Evolutionary conservation across 2,797 vertebrate species (phyloP), one percentile per base, ranked within the genome.

Genomic region (Gambusia yucatana): DNA sequence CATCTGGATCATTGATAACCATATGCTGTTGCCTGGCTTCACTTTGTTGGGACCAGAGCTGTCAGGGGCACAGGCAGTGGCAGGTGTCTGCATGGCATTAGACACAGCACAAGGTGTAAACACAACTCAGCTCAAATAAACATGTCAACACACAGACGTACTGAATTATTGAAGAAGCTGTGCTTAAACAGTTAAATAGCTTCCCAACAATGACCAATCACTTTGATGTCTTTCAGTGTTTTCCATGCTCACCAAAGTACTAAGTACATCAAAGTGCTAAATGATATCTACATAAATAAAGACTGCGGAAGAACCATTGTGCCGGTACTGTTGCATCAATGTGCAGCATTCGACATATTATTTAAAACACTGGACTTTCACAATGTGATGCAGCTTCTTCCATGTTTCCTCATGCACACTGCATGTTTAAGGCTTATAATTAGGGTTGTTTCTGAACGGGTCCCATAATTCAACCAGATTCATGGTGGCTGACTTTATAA

Each of bases 1-100:
- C 95, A 96, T 96, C 96, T 97, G 96, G 97, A 97, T 98, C 96
- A 97, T 95, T 96, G 95, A 96, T 96, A 97, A 95, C 95, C 96
- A 96, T 96, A 94, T 96, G 96, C 91, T 91, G 87, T 89, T 82
- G 88, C 83, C 88, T 91, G 87, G 90, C 91, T 87, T 86, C 72
- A 84, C 89, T 94, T 91, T 93, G 91, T 89, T 89, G 92, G 89
- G 88, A 94, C 87, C 89, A 74, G 92, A 91, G 92, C 94, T 94
- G 94, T 94, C 95, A 92, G 86, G 93, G 90, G 88, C 93, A 90
- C 86, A 81, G 83, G 93, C 93, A 85, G 91, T 90, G 92, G 94
- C 94, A 96, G 96, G 95, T 96, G 94, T 94, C 90, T 94, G 88
- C 88, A 79, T 72, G 81, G 83, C 82, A 87, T 88, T 90, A 90